These are phyloP conservation scores for Cuculus canorus DNA, from an alignment of 2,797 vertebrate genomes.

Conservation along the genomic window DNA sequence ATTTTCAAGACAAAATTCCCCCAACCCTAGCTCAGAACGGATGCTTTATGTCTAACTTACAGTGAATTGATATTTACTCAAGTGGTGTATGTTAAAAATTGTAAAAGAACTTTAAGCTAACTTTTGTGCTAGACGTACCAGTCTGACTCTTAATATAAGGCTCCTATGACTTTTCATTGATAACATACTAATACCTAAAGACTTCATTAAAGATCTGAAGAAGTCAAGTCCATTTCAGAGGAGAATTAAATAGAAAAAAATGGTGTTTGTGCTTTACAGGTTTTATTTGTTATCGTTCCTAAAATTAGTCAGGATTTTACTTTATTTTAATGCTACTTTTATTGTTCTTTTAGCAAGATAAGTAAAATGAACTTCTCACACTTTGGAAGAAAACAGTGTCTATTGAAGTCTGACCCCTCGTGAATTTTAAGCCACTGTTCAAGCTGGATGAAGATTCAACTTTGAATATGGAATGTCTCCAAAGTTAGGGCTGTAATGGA, in stretches of 20 bases:
- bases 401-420: fast-evolving
- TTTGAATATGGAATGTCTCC: not conserved
- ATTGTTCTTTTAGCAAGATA: not conserved
- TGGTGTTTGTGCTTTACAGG: not conserved
- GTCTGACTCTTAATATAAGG: not conserved
- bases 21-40: not conserved
- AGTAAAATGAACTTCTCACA: not conserved
- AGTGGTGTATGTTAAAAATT: not conserved
- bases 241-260: not conserved
- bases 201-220: not conserved
- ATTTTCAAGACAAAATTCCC: not conserved
- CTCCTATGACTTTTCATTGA: not conserved
- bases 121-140: not conserved
- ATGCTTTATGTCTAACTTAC: not conserved
- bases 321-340: not conserved
- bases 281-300: not conserved
- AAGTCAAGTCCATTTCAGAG: not conserved
- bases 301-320: not conserved
- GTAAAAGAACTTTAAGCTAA: not conserved
- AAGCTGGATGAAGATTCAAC: not conserved
- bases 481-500: not conserved
- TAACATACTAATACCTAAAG: not conserved
- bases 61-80: not conserved
- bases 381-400: not conserved
- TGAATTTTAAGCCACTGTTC: not conserved